phyloP scores from a whole-genome alignment of 2,888 invertebrate genomes.

The Dynastes hyllus region DNA sequence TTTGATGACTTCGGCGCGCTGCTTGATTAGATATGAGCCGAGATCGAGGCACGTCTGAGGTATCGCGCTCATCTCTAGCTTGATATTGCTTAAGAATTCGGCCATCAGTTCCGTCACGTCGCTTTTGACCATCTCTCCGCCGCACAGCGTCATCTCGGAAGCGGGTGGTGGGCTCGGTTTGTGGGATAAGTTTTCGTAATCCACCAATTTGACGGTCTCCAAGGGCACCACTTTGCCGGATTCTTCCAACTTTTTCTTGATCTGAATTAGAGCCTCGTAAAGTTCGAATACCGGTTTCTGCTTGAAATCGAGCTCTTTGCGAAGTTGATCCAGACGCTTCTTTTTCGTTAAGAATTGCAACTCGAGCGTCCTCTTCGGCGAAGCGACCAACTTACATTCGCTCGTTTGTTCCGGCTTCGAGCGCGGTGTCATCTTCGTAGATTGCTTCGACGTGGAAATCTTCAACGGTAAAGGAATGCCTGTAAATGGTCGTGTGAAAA shows the following conservation, averaged over 20 bases:
- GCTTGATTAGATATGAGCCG: conserved; percentile 64
- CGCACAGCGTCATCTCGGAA: conserved; percentile 52
- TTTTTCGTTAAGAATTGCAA: conserved; percentile 67
- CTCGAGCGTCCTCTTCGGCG: conserved; percentile 59
- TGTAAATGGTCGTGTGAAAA: background rate
- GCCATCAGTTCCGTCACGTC: conserved; percentile 54
- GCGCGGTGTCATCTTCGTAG: conserved; percentile 30
- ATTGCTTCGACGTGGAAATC: conserved; percentile 42
- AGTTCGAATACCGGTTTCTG: conserved; percentile 66
- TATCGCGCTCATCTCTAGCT: conserved; percentile 64
- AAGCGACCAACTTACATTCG: conserved; percentile 27
- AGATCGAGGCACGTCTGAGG: conserved; percentile 64
- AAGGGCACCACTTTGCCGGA: conserved; percentile 64
- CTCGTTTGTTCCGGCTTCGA: conserved; percentile 34
- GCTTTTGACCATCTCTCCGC: conserved; percentile 31
- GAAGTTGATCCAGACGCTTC: conserved; percentile 63
- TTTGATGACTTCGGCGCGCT: conserved; percentile 62
- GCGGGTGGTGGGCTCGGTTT: background rate
- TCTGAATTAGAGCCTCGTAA: conserved; percentile 64
- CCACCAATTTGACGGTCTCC: conserved; percentile 54
- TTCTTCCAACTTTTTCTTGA: conserved; percentile 66
- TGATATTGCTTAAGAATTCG: conserved; percentile 61
- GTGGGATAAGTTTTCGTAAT: conserved; percentile 18
- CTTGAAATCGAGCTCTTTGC: conserved; percentile 65
- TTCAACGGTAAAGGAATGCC: conserved; percentile 51